Evolutionary conservation across 2,113 vertebrate species (phyloP), one percentile per base, ranked within the genome.

Genomic region (Tragelaphus strepsiceros): DNA sequence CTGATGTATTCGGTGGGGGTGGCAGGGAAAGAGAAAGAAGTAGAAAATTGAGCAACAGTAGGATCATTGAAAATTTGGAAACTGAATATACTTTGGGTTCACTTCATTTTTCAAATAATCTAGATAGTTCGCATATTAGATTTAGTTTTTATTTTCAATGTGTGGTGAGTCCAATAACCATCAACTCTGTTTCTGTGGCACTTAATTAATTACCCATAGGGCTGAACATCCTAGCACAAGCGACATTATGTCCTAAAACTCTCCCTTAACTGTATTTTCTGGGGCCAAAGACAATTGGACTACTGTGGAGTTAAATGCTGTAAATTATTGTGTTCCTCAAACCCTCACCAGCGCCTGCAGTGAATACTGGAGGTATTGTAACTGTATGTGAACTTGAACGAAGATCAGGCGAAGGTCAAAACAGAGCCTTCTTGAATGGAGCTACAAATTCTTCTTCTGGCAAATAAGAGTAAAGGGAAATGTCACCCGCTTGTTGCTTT

Each of bases 401-500:
- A 86, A 92, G 95, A 97, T 54, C 43, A 81, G 58, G 90, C 62
- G 64, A 30, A 92, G 97, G 94, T 80, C 95, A 77, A 17, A 83
- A 17, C 54, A 17, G 61, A 83, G 94, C 91, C 92, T 88, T 94
- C 94, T 95, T 96, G 96, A 97, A 97, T 90, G 94, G 90, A 96
- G 92, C 24, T 97, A 74, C 89, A 89, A 64, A 92, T 94, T 97
- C 97, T 89, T 97, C 93, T 61, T 93, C 86, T 92, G 95, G 87
- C 94, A 84, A 95, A 26, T 74, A 85, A 24, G 13, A 96, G 95
- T 74, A 32, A 71, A 93, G 86, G 96, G 96, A 96, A 98, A 95
- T 95, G 96, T 96, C 96, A 83, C 61, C 32, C 14, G 12, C n/a
- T 89, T 51, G 82, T 98, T 98, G 93, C 97, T 98, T 98, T 98